phyloP scores from a whole-genome alignment of 2,888 invertebrate species.

The Monoplex corrugatus region DNA sequence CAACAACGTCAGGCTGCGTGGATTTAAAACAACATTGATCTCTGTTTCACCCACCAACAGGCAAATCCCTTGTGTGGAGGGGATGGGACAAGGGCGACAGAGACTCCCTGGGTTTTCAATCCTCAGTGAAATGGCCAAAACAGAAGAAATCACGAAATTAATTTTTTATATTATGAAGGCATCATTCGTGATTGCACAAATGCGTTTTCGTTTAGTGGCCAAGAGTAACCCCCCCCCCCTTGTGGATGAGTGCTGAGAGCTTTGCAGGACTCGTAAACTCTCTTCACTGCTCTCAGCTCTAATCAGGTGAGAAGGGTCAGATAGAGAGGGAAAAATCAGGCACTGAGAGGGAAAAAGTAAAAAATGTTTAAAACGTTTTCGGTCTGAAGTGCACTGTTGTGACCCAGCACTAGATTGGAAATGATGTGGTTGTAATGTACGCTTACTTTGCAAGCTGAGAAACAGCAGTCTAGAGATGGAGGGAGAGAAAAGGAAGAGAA shows the following conservation, averaged over 20 bases:
- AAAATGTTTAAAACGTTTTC: neutral
- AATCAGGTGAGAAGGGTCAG: conserved; percentile 21
- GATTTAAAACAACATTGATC: conserved; percentile 44
- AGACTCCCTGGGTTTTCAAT: too few relatives aligned
- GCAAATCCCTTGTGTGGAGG: too few relatives aligned
- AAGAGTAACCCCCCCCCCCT: conserved; percentile 37
- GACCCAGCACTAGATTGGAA: conserved; percentile 22
- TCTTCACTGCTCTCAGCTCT: conserved; percentile 48
- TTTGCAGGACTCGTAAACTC: conserved; percentile 49
- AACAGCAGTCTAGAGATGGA: neutral
- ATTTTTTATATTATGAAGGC: conserved; percentile 49
- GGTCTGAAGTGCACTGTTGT: conserved; percentile 10
- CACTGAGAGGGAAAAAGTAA: neutral
- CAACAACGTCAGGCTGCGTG: too few relatives aligned
- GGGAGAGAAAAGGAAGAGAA: neutral
- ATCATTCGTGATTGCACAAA: conserved; percentile 49
- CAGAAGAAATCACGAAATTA: too few relatives aligned
- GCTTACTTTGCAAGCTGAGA: conserved; percentile 26
- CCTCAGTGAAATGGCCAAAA: too few relatives aligned
- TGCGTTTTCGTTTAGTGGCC: conserved; percentile 51
- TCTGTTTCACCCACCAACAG: too few relatives aligned
- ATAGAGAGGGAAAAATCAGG: neutral
- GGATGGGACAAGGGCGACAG: too few relatives aligned
- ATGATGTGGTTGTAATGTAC: conserved; percentile 36
- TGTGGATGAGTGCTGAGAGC: conserved; percentile 46